A percentile compares a stretch with the other conserved stretches of the same genome.
Evolutionary conservation across 2,888 invertebrate genomes (phyloP).

Genomic region (Hedya salicella): DNA sequence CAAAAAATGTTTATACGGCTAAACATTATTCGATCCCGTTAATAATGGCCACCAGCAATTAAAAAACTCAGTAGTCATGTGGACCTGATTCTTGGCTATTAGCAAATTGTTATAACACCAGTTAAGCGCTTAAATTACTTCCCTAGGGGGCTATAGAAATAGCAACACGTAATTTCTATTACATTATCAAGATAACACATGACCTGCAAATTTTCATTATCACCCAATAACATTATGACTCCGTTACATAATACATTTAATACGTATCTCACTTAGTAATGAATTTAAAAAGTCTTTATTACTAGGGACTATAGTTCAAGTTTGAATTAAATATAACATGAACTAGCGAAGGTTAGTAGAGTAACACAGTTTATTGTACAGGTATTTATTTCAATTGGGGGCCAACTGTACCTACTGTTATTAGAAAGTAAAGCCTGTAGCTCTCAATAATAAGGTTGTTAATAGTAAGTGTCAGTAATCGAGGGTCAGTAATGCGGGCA

Average conservation of each 20-base stretch:
- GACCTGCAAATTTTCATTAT: slow-evolving; percentile 25
- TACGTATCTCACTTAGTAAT: not conserved
- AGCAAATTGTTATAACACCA: not conserved
- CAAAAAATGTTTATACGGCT: no score
- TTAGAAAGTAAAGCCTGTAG: slow-evolving; percentile 13
- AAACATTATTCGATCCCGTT: no score
- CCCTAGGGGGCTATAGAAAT: slow-evolving; percentile 1
- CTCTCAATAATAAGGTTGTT: slow-evolving; percentile 23
- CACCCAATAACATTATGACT: slow-evolving; percentile 20
- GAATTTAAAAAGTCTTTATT: slow-evolving; percentile 6
- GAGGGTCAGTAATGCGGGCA: slow-evolving; percentile 56
- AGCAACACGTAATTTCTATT: slow-evolving; percentile 9
- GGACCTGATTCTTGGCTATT: no score
- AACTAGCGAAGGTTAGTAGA: slow-evolving; percentile 21
- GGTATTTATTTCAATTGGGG: slow-evolving; percentile 32
- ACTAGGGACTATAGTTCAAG: not conserved
- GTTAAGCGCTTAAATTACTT: slow-evolving; percentile 13
- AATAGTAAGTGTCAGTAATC: slow-evolving; percentile 37
- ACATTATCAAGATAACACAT: slow-evolving; percentile 21
- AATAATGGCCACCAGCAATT: no score
- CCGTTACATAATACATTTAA: slow-evolving; percentile 6
- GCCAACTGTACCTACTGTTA: not conserved
- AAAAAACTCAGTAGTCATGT: no score
- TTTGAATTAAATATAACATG: not conserved
- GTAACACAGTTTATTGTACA: slow-evolving; percentile 26